Evolutionary conservation across 92 coral and sea anemone species (phyloP), one percentile per base, ranked within the genome.

Genomic region (Palythoa heliodiscus): DNA sequence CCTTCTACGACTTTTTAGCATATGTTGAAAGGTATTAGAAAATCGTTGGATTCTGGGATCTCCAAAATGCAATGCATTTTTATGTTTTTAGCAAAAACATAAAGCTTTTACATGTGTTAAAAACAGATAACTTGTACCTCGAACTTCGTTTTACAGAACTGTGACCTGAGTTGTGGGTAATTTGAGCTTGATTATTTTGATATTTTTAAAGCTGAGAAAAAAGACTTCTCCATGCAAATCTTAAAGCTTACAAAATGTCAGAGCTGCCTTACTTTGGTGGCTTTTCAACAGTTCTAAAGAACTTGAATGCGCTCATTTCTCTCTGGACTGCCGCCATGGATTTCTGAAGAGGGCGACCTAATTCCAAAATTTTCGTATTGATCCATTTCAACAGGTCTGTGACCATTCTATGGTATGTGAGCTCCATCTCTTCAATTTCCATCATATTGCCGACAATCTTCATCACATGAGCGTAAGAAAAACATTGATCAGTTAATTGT

Each of bases 211-310:
- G 35, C 35, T 29, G 6, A 43, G 50, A 43, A 43, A 43, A 43
- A 43, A n/a, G n/a, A 43, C 35, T 43, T 8, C 50, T 43, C 9
- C 50, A 43, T 0, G 50, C 76, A 39, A 39, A n/a, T 73, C 54
- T 77, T 79, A 60, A 4, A 24, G 61, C 19, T 20, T 29, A 15
- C 55, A 24, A 57, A n/a, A 15, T 54, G 11, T 17, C 17, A 60
- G 17, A 77, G 52, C 17, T 19, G 20, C 17, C 98, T 84, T 86
- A 96, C 99, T 92, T 96, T 83, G 97, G 95, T 3, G 99, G 99
- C 87, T 96, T 96, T 74, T 96, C 99, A 43, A 96, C 93, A 63
- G 99, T 96, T 82, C 99, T 88, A 74, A 94, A 96, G 86, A 91
- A 93, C 84, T 96, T 96, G 83, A 96, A 96, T 35, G 91, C 73